These are phyloP conservation scores for Encarsia formosa DNA, from an alignment of 2,888 invertebrate genomes.

Conservation along the genomic window DNA sequence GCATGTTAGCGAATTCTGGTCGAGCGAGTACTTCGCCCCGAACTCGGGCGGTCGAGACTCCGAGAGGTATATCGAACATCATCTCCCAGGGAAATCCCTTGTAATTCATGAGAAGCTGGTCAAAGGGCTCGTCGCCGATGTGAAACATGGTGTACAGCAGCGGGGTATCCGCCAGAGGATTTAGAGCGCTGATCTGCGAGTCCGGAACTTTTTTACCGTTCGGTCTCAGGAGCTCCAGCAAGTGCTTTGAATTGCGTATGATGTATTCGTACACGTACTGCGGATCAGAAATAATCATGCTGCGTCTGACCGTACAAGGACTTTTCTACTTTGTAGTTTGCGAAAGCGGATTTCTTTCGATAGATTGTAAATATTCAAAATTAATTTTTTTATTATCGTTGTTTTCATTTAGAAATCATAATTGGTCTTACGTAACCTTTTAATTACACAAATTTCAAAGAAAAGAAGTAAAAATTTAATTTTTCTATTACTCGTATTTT, in stretches of 20 bases:
- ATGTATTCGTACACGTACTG: constrained; percentile 70
- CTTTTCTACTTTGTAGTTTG: not conserved
- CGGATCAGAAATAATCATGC: no score
- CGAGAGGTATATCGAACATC: constrained; percentile 53
- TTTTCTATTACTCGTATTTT: no score
- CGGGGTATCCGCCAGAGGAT: constrained; percentile 43
- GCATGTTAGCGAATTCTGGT: constrained; percentile 53
- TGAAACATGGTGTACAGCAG: constrained; percentile 76
- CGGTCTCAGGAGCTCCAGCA: constrained; percentile 55
- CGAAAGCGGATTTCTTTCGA: not conserved
- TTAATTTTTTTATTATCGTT: not conserved
- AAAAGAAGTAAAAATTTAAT: no score
- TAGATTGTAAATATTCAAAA: not conserved
- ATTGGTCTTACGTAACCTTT: not conserved
- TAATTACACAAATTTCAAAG: not conserved
- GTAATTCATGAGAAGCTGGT: constrained; percentile 58
- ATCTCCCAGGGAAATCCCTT: constrained; percentile 54
- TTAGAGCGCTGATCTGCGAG: not conserved
- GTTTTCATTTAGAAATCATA: not conserved
- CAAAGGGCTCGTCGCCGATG: constrained; percentile 68
- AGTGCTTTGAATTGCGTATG: constrained; percentile 65
- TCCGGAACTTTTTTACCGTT: constrained; percentile 38
- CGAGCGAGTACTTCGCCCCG: constrained; percentile 53
- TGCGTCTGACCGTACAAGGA: not conserved
- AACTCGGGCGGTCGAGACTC: constrained; percentile 51